A percentile compares a stretch with the other conserved stretches of the same genome.
phyloP scores from a whole-genome alignment of 2,888 invertebrate species.

The Amphipoea lucens region DNA sequence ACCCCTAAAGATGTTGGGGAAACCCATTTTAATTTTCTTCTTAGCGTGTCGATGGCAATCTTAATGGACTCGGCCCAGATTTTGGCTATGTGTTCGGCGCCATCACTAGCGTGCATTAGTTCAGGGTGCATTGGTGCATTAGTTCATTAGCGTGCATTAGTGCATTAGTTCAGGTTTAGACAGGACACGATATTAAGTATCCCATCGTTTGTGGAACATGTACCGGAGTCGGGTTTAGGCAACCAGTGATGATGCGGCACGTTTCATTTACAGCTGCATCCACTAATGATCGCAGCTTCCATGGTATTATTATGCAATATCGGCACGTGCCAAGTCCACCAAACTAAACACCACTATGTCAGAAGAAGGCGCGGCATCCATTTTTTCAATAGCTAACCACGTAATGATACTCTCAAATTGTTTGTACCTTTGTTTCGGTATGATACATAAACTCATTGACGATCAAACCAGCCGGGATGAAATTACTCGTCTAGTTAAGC shows the following conservation, averaged over 20 bases:
- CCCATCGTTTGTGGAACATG: background rate
- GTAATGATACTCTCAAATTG: slow-evolving; percentile 83
- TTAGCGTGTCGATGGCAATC: background rate
- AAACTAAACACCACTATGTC: slow-evolving; percentile 59
- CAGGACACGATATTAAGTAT: background rate
- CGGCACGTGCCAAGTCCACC: slow-evolving; percentile 58
- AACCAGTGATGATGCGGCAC: background rate
- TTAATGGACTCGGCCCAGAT: background rate
- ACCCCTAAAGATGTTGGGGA: background rate
- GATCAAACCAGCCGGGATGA: slow-evolving; percentile 71
- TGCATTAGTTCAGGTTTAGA: too few relatives aligned
- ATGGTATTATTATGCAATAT: background rate
- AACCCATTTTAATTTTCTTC: background rate
- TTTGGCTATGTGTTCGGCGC: background rate
- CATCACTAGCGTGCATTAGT: background rate
- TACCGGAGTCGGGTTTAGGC: background rate
- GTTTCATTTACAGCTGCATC: background rate
- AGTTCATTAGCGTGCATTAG: background rate
- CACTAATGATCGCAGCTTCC: background rate
- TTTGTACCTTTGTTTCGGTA: slow-evolving; percentile 84
- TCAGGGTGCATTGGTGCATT: too few relatives aligned
- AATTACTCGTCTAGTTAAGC: slow-evolving; percentile 83
- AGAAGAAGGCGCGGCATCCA: slow-evolving; percentile 54
- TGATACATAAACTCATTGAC: slow-evolving; percentile 80
- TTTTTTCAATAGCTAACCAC: slow-evolving; percentile 77